Percentiles rank a stretch among this genome's conserved stretches.
These are phyloP conservation scores for Silurus glanis DNA, from an alignment of 2,113 vertebrate species.

Conservation along the genomic window DNA sequence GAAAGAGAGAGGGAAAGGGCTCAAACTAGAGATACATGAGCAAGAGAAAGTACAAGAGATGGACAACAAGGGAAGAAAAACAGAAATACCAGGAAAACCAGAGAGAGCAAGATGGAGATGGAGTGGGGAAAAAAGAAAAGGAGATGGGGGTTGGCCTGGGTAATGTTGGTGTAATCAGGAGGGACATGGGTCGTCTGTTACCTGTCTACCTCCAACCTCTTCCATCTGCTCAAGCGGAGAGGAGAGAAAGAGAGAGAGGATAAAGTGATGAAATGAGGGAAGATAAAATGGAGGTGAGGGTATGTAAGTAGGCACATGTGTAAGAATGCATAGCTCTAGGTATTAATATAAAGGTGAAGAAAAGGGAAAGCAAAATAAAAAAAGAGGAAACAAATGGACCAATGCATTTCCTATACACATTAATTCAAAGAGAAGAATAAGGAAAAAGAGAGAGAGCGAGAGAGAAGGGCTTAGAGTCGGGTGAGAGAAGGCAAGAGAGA, in stretches of 20 bases:
- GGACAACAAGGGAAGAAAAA: not conserved
- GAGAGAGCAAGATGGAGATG: not conserved
- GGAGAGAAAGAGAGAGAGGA: not conserved
- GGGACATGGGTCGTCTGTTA: constrained; percentile 69
- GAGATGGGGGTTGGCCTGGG: constrained; percentile 51
- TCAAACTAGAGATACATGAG: not conserved
- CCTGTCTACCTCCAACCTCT: constrained; percentile 73
- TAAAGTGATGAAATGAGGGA: not conserved
- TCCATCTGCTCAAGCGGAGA: constrained; percentile 67
- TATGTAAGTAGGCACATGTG: not conserved
- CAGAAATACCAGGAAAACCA: not conserved
- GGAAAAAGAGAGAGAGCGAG: constrained; percentile 25
- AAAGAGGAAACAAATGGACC: not conserved
- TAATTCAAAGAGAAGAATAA: constrained; percentile 10
- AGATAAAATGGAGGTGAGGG: not conserved
- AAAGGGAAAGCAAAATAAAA: not conserved
- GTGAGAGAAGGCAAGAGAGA: constrained; percentile 33
- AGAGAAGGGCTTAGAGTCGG: constrained; percentile 26
- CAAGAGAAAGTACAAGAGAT: constrained; percentile 3
- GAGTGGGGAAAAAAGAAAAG: constrained; percentile 36
- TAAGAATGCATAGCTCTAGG: not conserved
- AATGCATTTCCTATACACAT: constrained; percentile 5
- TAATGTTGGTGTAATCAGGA: constrained; percentile 57
- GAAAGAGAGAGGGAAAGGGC: not conserved
- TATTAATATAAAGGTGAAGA: not conserved